Conservation (phyloP, 2,113 vertebrate species). For the Tamias sibiricus region DNA sequence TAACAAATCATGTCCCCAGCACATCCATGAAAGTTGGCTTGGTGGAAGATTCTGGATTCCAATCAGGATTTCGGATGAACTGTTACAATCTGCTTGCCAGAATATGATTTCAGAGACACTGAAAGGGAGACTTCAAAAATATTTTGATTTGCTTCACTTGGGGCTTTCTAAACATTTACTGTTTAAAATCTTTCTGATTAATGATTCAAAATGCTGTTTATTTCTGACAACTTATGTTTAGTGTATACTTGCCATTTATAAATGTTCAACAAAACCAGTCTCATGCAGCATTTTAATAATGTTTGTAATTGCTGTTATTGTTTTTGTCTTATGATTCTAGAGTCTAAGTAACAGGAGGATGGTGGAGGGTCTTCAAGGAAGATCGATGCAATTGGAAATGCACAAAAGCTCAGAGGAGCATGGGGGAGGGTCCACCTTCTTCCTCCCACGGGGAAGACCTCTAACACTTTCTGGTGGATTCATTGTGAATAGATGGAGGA, state of each 20-base stretch:
- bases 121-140: conserved; percentile 73
- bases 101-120: conserved; percentile 68
- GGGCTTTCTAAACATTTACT: conserved; percentile 80
- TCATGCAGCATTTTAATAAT: conserved; percentile 29
- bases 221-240: conserved; percentile 66
- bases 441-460: not conserved
- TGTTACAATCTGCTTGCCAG: conserved; percentile 67
- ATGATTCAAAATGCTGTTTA: conserved; percentile 70
- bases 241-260: conserved; percentile 59
- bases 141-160: conserved; percentile 80
- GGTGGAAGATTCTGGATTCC: conserved; percentile 62
- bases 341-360: not conserved
- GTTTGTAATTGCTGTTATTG: not conserved
- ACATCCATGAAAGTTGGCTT: conserved; percentile 19
- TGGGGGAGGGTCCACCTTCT: not conserved
- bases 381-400: not conserved
- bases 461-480: conserved; percentile 21
- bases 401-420: not conserved
- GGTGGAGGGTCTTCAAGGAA: not conserved
- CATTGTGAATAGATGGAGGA: conserved; percentile 14
- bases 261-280: conserved; percentile 52
- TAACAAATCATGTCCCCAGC: not conserved
- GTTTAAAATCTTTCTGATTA: conserved; percentile 67
- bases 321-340: not conserved
- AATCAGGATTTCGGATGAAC: conserved; percentile 67